These are phyloP conservation scores for Alosa alosa DNA, from an alignment of 2,113 vertebrate species.

Conservation along the genomic window DNA sequence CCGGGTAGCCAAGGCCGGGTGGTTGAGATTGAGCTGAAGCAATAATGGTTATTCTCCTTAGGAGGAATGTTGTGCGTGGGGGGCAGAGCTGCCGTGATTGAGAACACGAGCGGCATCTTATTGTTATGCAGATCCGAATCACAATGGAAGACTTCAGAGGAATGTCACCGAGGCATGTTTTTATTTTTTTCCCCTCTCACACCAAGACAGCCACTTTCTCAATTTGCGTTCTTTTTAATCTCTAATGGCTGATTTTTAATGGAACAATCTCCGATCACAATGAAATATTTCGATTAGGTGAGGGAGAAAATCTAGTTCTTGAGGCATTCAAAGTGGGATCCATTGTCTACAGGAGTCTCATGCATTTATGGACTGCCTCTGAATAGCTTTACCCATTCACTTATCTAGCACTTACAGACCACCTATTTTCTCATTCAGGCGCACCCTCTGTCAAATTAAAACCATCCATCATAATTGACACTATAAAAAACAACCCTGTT, in stretches of 20 bases:
- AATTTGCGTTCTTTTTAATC: background rate
- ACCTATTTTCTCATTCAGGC: constrained; percentile 26
- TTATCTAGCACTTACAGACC: constrained; percentile 24
- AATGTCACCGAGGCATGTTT: background rate
- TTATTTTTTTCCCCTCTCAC: background rate
- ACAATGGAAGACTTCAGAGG: constrained; percentile 11
- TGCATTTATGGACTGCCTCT: constrained; percentile 9
- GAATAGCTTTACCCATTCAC: background rate
- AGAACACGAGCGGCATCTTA: constrained; percentile 12
- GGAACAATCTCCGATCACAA: background rate
- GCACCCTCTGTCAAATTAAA: constrained; percentile 1
- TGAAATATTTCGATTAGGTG: background rate
- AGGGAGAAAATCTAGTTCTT: background rate
- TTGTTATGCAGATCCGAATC: constrained; percentile 41
- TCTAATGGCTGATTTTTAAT: background rate
- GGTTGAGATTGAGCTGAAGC: background rate
- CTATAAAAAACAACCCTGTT: constrained; percentile 23
- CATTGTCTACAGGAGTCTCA: background rate
- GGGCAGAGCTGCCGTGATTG: background rate
- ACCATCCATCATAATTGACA: constrained; percentile 22
- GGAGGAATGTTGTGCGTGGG: constrained; percentile 25
- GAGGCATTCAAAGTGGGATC: background rate
- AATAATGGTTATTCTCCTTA: constrained; percentile 17
- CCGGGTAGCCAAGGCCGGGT: background rate
- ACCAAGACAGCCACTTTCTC: background rate